phyloP scores from a whole-genome alignment of 2,888 invertebrate genomes.

The Idaea straminata region DNA sequence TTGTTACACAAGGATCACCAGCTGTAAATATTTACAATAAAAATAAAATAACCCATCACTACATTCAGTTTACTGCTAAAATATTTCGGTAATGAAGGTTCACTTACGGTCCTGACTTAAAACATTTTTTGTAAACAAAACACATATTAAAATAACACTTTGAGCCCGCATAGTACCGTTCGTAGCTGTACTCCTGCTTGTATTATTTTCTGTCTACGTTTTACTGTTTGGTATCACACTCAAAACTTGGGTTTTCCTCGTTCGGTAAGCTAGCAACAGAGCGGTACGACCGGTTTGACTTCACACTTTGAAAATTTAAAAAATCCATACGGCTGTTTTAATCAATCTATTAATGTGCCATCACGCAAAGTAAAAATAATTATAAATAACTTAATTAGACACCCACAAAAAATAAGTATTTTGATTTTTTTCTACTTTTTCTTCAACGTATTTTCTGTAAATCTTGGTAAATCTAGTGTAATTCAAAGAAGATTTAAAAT shows the following conservation, averaged over 20 bases:
- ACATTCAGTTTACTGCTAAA: not conserved
- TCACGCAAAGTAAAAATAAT: not conserved
- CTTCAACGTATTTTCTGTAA: too few relatives aligned
- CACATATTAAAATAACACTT: not conserved
- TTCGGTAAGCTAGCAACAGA: not conserved
- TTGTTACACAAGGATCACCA: constrained; percentile 54
- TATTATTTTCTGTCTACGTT: not conserved
- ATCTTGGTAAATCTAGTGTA: too few relatives aligned
- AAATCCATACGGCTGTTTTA: not conserved
- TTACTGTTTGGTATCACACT: not conserved
- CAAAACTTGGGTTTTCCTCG: not conserved
- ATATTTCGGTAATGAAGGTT: not conserved
- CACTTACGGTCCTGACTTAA: not conserved
- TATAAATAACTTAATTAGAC: too few relatives aligned
- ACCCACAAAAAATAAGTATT: too few relatives aligned
- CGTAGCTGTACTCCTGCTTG: not conserved
- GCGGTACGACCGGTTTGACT: not conserved
- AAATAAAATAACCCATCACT: not conserved
- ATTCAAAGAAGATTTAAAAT: too few relatives aligned
- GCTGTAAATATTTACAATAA: constrained; percentile 39
- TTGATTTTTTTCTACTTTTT: too few relatives aligned
- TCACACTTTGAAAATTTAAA: not conserved
- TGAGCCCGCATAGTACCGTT: not conserved
- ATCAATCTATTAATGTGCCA: not conserved
- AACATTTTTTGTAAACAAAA: not conserved